Conservation (phyloP, 2,797 vertebrate genomes). For the Lagocephalus sceleratus region DNA sequence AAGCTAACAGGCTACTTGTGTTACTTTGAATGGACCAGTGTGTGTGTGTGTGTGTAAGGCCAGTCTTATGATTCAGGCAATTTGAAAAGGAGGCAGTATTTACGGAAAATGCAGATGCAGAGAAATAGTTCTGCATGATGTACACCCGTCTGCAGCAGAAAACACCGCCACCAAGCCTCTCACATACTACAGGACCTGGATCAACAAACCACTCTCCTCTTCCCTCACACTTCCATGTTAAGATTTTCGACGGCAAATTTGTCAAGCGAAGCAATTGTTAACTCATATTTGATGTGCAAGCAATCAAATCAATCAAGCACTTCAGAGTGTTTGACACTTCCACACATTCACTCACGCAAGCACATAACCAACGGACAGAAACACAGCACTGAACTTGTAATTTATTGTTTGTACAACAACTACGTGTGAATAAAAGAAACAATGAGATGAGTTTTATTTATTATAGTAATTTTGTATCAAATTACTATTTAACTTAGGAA, state of each 20-base stretch:
- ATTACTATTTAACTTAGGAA: constrained; percentile 89
- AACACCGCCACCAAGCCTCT: constrained; percentile 17
- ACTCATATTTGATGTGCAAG: constrained; percentile 42
- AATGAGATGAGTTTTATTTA: constrained; percentile 95
- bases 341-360: constrained; percentile 15
- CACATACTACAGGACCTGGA: constrained; percentile 11
- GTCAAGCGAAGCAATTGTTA: constrained; percentile 36
- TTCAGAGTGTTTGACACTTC: constrained; percentile 8
- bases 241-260: constrained; percentile 42
- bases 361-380: constrained; percentile 71
- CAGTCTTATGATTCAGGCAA: too few species aligned
- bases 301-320: constrained; percentile 9
- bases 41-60: too few species aligned
- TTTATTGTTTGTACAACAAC: constrained; percentile 98
- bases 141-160: constrained; percentile 26
- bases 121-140: constrained; percentile 13
- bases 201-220: constrained; percentile 26
- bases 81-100: too few species aligned
- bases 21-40: not conserved
- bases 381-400: constrained; percentile 98
- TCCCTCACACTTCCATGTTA: constrained; percentile 28
- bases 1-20: constrained; percentile 13
- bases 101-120: too few species aligned
- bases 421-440: constrained; percentile 81
- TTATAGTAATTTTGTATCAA: constrained; percentile 80